These are phyloP conservation scores for Xerus rutilus DNA, from an alignment of 2,797 vertebrate genomes.

Conservation along the genomic window DNA sequence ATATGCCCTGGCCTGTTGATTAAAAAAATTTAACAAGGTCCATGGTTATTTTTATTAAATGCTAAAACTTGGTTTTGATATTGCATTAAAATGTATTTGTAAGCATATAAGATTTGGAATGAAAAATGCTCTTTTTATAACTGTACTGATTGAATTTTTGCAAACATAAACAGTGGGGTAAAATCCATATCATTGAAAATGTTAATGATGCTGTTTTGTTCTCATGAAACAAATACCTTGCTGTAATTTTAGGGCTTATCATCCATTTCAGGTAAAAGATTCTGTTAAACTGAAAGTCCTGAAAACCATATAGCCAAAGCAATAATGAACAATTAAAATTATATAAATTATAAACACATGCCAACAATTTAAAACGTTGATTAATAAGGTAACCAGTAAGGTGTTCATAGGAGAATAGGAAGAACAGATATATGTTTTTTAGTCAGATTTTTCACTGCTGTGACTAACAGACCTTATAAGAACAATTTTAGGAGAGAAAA, in stretches of 20 bases:
- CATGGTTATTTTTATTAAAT: neutral
- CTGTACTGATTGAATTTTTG: slow-evolving; percentile 89
- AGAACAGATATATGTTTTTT: neutral
- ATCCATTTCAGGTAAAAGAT: slow-evolving; percentile 42
- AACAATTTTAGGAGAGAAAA: too few species aligned
- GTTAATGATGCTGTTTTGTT: slow-evolving; percentile 85
- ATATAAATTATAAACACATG: neutral
- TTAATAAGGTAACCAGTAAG: neutral
- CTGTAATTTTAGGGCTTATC: slow-evolving; percentile 72
- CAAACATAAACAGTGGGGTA: slow-evolving; percentile 87
- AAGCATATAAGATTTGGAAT: slow-evolving; percentile 89
- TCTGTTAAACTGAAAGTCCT: slow-evolving; percentile 73
- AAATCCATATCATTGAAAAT: slow-evolving; percentile 86
- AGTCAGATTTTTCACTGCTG: too few species aligned
- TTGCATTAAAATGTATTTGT: slow-evolving; percentile 90
- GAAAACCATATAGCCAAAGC: slow-evolving; percentile 77
- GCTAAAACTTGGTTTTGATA: slow-evolving; percentile 83
- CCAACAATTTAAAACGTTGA: slow-evolving; percentile 2
- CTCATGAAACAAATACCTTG: slow-evolving; percentile 44
- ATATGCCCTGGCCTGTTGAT: neutral
- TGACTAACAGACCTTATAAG: too few species aligned
- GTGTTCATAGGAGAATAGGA: neutral
- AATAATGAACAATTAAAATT: slow-evolving; percentile 58
- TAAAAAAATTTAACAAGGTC: neutral
- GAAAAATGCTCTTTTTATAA: slow-evolving; percentile 89